These are phyloP conservation scores for Odontesthes bonariensis DNA, from an alignment of 2,113 vertebrate genomes.

Conservation along the genomic window DNA sequence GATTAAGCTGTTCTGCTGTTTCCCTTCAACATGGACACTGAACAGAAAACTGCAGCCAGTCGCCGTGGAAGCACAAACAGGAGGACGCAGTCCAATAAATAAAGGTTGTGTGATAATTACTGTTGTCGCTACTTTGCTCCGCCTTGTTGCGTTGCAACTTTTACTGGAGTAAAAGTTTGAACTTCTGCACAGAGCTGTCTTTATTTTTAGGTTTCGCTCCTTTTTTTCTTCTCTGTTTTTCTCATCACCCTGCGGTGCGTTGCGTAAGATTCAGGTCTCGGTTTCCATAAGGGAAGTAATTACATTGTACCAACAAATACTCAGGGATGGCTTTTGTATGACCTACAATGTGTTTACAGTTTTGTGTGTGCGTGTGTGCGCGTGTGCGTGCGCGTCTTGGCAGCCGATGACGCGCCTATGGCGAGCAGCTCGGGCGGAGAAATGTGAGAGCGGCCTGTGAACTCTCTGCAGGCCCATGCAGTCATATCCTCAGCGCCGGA, in stretches of 20 bases:
- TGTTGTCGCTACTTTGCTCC: background rate
- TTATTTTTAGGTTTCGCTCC: background rate
- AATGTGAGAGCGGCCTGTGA: slow-evolving; percentile 74
- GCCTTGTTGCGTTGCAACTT: background rate
- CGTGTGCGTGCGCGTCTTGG: slow-evolving; percentile 55
- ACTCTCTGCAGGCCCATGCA: slow-evolving; percentile 65
- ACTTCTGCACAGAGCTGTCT: background rate
- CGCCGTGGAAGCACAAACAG: too few species aligned
- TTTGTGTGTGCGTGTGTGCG: slow-evolving; percentile 21
- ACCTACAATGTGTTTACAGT: slow-evolving; percentile 40
- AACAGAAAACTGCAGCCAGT: too few species aligned
- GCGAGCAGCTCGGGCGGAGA: slow-evolving; percentile 49
- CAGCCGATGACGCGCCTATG: slow-evolving; percentile 48
- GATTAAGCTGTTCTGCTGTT: slow-evolving; percentile 1
- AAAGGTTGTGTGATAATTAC: background rate
- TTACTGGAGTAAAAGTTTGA: background rate
- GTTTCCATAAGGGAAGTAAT: slow-evolving; percentile 40
- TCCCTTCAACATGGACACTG: too few species aligned
- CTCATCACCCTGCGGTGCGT: background rate
- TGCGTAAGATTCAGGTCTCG: slow-evolving; percentile 6
- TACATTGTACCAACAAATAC: slow-evolving; percentile 34
- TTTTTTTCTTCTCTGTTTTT: slow-evolving; percentile 23
- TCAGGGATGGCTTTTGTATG: slow-evolving; percentile 20
- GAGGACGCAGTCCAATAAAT: too few species aligned
- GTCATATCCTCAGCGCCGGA: slow-evolving; percentile 82